A percentile compares a stretch with the other conserved stretches of the same genome.
phyloP scores from a whole-genome alignment of 2,797 vertebrate species.

The Hydrophis major region DNA sequence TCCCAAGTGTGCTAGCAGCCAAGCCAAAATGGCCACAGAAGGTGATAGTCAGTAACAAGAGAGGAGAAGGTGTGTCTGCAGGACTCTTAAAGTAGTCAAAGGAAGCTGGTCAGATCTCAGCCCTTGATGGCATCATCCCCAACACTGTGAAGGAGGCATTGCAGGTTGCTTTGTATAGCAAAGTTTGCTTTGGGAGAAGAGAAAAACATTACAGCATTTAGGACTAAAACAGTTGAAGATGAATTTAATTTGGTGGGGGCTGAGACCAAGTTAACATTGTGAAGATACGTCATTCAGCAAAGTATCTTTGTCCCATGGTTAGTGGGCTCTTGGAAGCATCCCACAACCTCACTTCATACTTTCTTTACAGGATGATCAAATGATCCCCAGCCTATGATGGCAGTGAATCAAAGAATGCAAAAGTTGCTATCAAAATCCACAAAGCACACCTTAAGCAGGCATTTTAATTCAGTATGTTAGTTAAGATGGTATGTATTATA shows the following conservation, averaged over 20 bases:
- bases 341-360: background rate
- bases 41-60: background rate
- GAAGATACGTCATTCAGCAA: background rate
- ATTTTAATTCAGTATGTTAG: background rate
- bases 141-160: background rate
- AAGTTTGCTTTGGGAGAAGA: background rate
- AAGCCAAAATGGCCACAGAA: background rate
- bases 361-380: background rate
- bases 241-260: background rate
- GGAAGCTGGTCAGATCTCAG: background rate
- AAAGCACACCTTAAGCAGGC: slow-evolving; percentile 36
- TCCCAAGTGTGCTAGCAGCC: background rate
- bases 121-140: background rate
- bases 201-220: background rate
- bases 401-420: slow-evolving; percentile 14
- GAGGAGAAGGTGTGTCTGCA: background rate
- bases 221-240: background rate
- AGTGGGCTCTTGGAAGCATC: background rate
- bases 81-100: background rate
- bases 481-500: background rate
- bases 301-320: background rate
- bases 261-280: background rate
- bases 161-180: background rate
- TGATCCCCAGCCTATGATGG: background rate
- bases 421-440: slow-evolving; percentile 57